Conservation (phyloP, 2,888 invertebrate species). For the Corythucha ciliata region DNA sequence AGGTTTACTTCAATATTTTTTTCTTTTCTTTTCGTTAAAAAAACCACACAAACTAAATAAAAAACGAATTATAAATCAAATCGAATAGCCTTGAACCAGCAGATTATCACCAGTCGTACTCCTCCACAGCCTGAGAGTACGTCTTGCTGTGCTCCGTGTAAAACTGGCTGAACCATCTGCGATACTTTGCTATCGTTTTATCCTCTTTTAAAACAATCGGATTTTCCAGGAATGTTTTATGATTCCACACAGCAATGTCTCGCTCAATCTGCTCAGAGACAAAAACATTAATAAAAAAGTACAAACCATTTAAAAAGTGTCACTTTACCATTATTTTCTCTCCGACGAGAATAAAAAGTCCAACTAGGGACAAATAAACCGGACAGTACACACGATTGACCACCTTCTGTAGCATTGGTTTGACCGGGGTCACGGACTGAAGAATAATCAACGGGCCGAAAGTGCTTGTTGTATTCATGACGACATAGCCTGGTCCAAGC, state of each 20-base stretch:
- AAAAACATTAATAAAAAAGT: no score
- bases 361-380: constrained; percentile 50
- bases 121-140: constrained; percentile 33
- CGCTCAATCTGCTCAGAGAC: constrained; percentile 79
- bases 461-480: constrained; percentile 51
- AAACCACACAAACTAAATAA: no score
- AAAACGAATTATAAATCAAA: no score
- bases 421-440: constrained; percentile 70
- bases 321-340: constrained; percentile 58
- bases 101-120: constrained; percentile 38
- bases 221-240: constrained; percentile 61
- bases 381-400: constrained; percentile 68
- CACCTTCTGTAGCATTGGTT: constrained; percentile 64
- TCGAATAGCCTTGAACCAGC: no score
- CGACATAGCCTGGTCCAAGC: constrained; percentile 69
- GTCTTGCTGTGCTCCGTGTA: constrained; percentile 61
- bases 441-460: constrained; percentile 55
- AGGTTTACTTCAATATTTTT: no score
- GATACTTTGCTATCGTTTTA: constrained; percentile 57
- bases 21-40: no score
- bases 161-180: constrained; percentile 78
- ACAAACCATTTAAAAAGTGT: no score
- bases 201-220: constrained; percentile 70
- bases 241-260: constrained; percentile 80
- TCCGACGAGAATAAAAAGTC: constrained; percentile 54